These are phyloP conservation scores for Aphidius colemani DNA, from an alignment of 2,888 invertebrate species.

Conservation along the genomic window DNA sequence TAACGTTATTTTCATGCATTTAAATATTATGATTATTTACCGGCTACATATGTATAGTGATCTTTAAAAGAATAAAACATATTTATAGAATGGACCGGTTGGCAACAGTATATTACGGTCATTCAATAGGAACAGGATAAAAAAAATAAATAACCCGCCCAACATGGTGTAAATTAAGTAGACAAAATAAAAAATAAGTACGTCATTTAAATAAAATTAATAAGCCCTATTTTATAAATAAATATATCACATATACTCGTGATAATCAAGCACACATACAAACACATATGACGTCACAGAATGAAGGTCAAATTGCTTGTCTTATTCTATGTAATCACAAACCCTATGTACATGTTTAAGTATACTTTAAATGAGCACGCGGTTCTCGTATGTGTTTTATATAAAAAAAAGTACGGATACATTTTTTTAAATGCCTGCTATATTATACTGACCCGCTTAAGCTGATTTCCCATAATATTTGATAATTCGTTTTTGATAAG, in stretches of 20 bases:
- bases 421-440: background rate
- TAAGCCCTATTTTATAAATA: background rate
- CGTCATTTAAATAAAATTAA: background rate
- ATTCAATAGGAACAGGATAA: too few relatives aligned
- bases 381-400: too few relatives aligned
- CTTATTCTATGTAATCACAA: background rate
- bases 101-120: background rate
- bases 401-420: background rate
- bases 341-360: background rate
- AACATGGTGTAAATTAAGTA: too few relatives aligned
- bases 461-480: slow-evolving; percentile 95
- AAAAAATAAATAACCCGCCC: too few relatives aligned
- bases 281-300: slow-evolving; percentile 1
- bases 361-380: background rate
- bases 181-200: background rate
- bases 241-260: too few relatives aligned
- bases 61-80: too few relatives aligned
- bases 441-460: slow-evolving; percentile 87
- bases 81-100: background rate
- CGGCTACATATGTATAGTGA: too few relatives aligned
- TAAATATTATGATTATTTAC: background rate
- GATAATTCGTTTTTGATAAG: slow-evolving; percentile 96
- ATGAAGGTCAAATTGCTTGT: slow-evolving; percentile 3
- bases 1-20: background rate
- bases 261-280: too few relatives aligned